A percentile compares a stretch with the other conserved stretches of the same genome.
phyloP scores from a whole-genome alignment of 2,113 vertebrate species.

The Sebastes fasciatus region DNA sequence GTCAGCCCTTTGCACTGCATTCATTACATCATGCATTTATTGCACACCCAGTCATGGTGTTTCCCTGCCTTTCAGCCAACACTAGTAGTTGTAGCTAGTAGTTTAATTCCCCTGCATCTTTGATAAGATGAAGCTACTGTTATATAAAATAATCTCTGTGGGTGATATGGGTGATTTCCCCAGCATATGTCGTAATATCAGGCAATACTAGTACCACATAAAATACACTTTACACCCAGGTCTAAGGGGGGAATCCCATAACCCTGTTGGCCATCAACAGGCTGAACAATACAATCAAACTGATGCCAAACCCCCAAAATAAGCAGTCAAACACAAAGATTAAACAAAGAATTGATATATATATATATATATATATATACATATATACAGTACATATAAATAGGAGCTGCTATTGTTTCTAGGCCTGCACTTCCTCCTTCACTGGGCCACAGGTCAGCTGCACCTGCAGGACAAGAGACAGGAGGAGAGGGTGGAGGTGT shows the following conservation, averaged over 20 bases:
- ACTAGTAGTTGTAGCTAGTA: background rate
- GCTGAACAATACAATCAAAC: conserved; percentile 14
- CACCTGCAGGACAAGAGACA: conserved; percentile 75
- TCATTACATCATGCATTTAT: conserved; percentile 47
- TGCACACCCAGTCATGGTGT: background rate
- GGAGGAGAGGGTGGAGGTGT: conserved; percentile 57
- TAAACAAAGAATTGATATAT: conserved; percentile 18
- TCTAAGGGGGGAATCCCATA: conserved; percentile 31
- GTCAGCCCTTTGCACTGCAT: conserved; percentile 16
- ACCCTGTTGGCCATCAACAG: background rate
- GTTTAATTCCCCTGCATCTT: background rate
- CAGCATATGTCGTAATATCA: background rate
- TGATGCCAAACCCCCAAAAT: conserved; percentile 48
- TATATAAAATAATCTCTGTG: background rate
- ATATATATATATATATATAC: background rate
- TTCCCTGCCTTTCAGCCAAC: conserved; percentile 10
- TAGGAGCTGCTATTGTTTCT: conserved; percentile 80
- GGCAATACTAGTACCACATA: background rate
- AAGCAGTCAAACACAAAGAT: conserved; percentile 36
- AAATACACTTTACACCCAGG: conserved; percentile 11
- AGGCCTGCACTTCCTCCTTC: conserved; percentile 64
- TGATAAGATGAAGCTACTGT: background rate
- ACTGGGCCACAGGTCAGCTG: conserved; percentile 63
- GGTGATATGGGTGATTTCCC: background rate
- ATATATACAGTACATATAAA: conserved; percentile 67